These are phyloP conservation scores for Conus betulinus DNA, from an alignment of 1,140 invertebrate genomes.

Conservation along the genomic window DNA sequence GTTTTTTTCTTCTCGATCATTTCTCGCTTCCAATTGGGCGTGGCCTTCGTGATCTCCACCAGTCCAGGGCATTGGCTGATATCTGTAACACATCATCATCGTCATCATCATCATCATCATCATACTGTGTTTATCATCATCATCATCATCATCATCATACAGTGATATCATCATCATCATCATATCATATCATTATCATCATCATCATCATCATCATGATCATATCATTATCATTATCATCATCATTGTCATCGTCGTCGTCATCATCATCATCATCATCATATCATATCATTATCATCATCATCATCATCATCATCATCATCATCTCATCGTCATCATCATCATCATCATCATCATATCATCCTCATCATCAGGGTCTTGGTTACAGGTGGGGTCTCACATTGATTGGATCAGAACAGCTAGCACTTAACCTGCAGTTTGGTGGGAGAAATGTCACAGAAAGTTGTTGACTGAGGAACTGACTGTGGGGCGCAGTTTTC, in stretches of 20 bases:
- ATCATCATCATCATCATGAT: neutral
- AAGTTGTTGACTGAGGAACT: too few relatives aligned
- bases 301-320: neutral
- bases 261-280: neutral
- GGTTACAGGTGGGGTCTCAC: too few relatives aligned
- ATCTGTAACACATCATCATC: slow-evolving; percentile 52
- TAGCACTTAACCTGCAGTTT: too few relatives aligned
- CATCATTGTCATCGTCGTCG: neutral
- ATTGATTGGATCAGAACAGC: too few relatives aligned
- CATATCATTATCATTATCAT: neutral
- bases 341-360: neutral
- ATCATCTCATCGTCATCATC: neutral
- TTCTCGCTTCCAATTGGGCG: slow-evolving; percentile 68
- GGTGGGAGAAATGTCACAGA: too few relatives aligned
- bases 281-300: neutral
- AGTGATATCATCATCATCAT: neutral
- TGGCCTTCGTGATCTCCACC: slow-evolving; percentile 57
- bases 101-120: neutral
- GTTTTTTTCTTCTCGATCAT: slow-evolving; percentile 71
- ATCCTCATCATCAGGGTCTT: neutral
- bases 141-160: neutral
- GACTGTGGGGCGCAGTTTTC: too few relatives aligned
- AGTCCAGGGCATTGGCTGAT: slow-evolving; percentile 65
- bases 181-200: neutral
- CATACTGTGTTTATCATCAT: neutral